These are phyloP conservation scores for Agriopis leucophaearia DNA, from an alignment of 2,888 invertebrate species.

Conservation along the genomic window DNA sequence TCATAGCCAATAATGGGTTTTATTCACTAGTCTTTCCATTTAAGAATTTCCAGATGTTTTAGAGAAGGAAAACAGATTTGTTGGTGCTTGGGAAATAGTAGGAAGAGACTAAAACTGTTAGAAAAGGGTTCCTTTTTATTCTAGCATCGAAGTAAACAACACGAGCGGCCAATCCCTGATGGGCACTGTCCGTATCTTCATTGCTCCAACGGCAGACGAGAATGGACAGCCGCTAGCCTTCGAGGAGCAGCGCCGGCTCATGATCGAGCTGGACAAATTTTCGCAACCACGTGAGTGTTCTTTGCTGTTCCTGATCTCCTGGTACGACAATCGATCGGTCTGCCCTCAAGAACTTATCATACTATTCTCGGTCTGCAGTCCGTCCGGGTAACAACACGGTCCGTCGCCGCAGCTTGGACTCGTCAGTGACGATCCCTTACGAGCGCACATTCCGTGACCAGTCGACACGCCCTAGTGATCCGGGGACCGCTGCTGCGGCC, in stretches of 20 bases:
- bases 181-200: constrained; percentile 90
- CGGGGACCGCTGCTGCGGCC: constrained; percentile 76
- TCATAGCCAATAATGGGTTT: no score
- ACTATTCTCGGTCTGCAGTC: constrained; percentile 75
- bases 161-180: constrained; percentile 71
- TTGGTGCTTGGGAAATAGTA: no score
- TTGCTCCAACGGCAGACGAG: constrained; percentile 87
- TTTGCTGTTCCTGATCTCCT: neutral
- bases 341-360: neutral
- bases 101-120: neutral
- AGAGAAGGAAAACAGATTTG: no score
- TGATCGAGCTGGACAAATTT: constrained; percentile 92
- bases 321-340: no score
- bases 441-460: constrained; percentile 93
- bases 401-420: constrained; percentile 88
- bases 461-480: constrained; percentile 85
- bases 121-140: neutral
- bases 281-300: constrained; percentile 78
- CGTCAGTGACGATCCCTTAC: constrained; percentile 94
- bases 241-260: constrained; percentile 87
- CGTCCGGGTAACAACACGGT: constrained; percentile 89
- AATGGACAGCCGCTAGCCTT: constrained; percentile 38
- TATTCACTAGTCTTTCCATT: no score
- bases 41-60: neutral
- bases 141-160: constrained; percentile 87